Conservation (phyloP, 2,888 invertebrate genomes). For the Tridacna crocea region DNA sequence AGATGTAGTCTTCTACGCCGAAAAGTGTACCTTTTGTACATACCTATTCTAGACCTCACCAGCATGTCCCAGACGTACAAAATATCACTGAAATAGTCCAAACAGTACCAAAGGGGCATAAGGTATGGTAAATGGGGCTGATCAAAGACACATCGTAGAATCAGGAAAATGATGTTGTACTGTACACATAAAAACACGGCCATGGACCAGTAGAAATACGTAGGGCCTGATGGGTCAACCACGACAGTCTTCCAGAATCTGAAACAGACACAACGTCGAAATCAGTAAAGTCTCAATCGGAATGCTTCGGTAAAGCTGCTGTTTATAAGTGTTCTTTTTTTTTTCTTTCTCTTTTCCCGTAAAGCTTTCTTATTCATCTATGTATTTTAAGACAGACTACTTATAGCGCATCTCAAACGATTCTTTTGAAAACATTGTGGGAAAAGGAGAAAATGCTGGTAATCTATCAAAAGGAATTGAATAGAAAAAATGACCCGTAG, state of each 20-base stretch:
- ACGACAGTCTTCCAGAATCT: constrained; percentile 83
- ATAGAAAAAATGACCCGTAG: no score
- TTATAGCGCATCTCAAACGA: no score
- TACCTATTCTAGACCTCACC: constrained; percentile 95
- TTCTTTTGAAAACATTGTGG: no score
- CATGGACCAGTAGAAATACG: constrained; percentile 95
- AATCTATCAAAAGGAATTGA: no score
- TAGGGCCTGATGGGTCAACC: constrained; percentile 91
- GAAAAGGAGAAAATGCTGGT: no score
- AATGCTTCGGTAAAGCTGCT: not conserved
- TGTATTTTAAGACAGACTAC: no score
- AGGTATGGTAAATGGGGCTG: constrained; percentile 90
- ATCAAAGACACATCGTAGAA: constrained; percentile 96
- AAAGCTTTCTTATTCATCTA: no score
- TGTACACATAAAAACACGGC: constrained; percentile 94
- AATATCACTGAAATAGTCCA: constrained; percentile 94
- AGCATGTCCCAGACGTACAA: constrained; percentile 94
- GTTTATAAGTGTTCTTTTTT: not conserved
- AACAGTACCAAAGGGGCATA: constrained; percentile 89
- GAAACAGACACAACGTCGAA: constrained; percentile 6
- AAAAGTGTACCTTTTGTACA: no score
- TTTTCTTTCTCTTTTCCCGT: no score
- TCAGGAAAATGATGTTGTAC: constrained; percentile 96
- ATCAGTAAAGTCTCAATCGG: not conserved
- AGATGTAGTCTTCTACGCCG: no score